Conservation (phyloP, 2,113 vertebrate species). For the Delphinapterus leucas region DNA sequence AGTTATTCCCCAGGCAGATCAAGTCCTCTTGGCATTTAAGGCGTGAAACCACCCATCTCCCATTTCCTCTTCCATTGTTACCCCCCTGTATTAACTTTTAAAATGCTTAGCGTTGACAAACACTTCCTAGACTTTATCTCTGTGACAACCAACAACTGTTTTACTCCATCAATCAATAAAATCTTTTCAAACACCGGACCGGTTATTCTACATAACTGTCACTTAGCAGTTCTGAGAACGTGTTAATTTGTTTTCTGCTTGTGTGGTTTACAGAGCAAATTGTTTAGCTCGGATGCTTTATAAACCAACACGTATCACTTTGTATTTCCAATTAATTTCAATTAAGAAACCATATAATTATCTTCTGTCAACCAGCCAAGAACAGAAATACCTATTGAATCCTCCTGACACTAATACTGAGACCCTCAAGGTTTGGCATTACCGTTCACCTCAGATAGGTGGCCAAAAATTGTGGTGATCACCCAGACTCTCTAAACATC, state of each 20-base stretch:
- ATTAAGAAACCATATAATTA: slow-evolving; percentile 62
- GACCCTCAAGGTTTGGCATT: slow-evolving; percentile 67
- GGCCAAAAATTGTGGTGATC: slow-evolving; percentile 61
- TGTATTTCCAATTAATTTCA: slow-evolving; percentile 58
- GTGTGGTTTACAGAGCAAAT: slow-evolving; percentile 37
- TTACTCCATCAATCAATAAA: not conserved
- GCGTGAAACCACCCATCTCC: not conserved
- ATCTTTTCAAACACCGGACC: not conserved
- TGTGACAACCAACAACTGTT: not conserved
- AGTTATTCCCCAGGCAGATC: not conserved
- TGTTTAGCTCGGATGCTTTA: slow-evolving; percentile 44
- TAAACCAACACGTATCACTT: slow-evolving; percentile 26
- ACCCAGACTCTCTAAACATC: slow-evolving; percentile 59
- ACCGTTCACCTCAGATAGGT: slow-evolving; percentile 40
- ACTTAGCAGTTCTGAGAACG: not conserved
- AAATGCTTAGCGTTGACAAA: not conserved
- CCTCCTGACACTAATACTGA: slow-evolving; percentile 62
- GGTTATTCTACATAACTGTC: not conserved
- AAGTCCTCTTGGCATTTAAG: not conserved
- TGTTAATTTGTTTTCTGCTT: slow-evolving; percentile 18
- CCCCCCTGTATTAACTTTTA: not conserved
- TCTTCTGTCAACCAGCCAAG: slow-evolving; percentile 43
- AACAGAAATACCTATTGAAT: slow-evolving; percentile 65
- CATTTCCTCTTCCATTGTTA: not conserved
- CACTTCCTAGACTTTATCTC: not conserved